Conservation (phyloP, 23 tunicate species). For the Oikopleura albicans region DNA sequence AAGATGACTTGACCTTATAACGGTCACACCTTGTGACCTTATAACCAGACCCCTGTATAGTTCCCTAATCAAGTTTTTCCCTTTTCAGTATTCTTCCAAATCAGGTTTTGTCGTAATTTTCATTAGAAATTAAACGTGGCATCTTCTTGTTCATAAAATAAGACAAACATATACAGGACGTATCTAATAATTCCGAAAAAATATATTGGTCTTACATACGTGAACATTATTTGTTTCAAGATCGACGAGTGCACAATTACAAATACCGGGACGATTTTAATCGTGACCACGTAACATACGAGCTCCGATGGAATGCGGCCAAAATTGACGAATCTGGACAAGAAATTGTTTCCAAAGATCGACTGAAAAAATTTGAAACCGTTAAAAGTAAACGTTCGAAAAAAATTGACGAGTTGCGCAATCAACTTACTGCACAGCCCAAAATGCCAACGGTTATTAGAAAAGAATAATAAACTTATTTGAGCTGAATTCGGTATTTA, state of each 20-base stretch:
- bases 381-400: neutral
- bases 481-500: neutral
- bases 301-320: neutral
- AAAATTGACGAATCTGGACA: neutral
- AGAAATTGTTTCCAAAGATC: neutral
- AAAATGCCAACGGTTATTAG: neutral
- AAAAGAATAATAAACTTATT: neutral
- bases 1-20: too few relatives aligned
- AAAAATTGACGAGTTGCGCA: neutral
- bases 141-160: too few relatives aligned
- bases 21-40: too few relatives aligned
- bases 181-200: too few relatives aligned
- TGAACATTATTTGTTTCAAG: neutral
- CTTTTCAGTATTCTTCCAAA: too few relatives aligned
- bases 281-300: constrained; percentile 3
- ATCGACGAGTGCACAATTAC: constrained; percentile 14
- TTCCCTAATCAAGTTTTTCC: too few relatives aligned
- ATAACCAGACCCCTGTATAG: too few relatives aligned
- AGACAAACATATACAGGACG: too few relatives aligned
- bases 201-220: too few relatives aligned
- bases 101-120: too few relatives aligned
- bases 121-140: too few relatives aligned
- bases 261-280: constrained; percentile 18
- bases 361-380: neutral
- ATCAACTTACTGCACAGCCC: neutral